Percentiles rank a stretch among this genome's conserved stretches.
Conservation (phyloP, 2,888 invertebrate genomes). For the Chelonus formosanus region DNA sequence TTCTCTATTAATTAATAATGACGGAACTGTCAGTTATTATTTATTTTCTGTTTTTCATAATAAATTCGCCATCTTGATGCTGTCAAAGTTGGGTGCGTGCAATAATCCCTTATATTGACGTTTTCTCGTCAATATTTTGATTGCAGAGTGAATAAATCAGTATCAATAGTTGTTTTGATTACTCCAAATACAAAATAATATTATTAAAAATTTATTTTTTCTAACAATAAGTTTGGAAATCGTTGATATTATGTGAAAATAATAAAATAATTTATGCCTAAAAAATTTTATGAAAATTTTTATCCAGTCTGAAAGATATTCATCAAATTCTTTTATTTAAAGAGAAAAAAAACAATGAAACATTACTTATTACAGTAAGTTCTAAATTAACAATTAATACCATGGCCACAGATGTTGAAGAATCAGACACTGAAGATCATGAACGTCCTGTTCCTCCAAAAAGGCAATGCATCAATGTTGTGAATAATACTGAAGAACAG, state of each 20-base stretch:
- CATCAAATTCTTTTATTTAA: not conserved
- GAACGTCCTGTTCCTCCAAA: conserved; percentile 57
- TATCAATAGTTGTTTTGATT: conserved; percentile 26
- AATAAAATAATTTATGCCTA: too few relatives aligned
- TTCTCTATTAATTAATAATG: not conserved
- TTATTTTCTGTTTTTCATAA: conserved; percentile 12
- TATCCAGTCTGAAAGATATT: too few relatives aligned
- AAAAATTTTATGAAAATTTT: too few relatives aligned
- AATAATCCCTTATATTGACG: conserved; percentile 31
- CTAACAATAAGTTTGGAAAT: conserved; percentile 1
- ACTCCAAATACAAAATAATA: conserved; percentile 28
- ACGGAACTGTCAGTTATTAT: conserved; percentile 4
- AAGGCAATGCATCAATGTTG: conserved; percentile 48
- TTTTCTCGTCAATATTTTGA: conserved; percentile 34
- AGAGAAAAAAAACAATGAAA: conserved; percentile 1
- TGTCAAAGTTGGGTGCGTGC: conserved; percentile 45
- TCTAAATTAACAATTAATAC: conserved; percentile 14
- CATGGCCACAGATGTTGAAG: conserved; percentile 62
- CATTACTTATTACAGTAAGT: conserved; percentile 3
- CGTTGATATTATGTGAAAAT: too few relatives aligned
- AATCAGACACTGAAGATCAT: conserved; percentile 58
- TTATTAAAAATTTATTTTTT: conserved; percentile 14
- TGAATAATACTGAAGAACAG: conserved; percentile 24
- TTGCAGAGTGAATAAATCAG: conserved; percentile 27
- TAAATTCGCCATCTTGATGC: conserved; percentile 44